A percentile compares a stretch with the other conserved stretches of the same genome.
Conservation (phyloP, 2,888 invertebrate species). For the Buathra laborator region DNA sequence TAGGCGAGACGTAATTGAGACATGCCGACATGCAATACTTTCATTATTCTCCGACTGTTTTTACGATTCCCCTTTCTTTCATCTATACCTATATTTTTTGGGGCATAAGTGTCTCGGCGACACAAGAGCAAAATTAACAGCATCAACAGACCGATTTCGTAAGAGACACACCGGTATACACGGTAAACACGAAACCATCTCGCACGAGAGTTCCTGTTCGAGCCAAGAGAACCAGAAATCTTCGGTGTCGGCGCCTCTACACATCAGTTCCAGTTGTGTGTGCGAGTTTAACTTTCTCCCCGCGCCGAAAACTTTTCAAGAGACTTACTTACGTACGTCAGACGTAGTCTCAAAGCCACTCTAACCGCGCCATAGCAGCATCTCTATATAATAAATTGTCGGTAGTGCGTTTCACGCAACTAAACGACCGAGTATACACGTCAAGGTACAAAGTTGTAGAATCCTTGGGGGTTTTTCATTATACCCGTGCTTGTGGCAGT, state of each 20-base stretch:
- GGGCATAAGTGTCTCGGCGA: conserved; percentile 14
- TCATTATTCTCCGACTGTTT: background rate
- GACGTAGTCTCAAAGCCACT: conserved; percentile 38
- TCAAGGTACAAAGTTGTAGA: conserved; percentile 30
- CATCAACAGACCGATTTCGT: conserved; percentile 30
- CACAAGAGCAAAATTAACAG: conserved; percentile 32
- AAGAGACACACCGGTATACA: conserved; percentile 27
- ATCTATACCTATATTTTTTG: conserved; percentile 2
- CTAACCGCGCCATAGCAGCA: conserved; percentile 29
- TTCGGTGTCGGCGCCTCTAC: conserved; percentile 28
- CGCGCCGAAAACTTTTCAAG: conserved; percentile 62
- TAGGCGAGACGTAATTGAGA: conserved; percentile 11
- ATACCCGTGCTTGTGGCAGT: background rate
- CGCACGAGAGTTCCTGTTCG: conserved; percentile 31
- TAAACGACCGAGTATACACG: background rate
- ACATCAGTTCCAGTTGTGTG: background rate
- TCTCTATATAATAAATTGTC: conserved; percentile 44
- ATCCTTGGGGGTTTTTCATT: conserved; percentile 15
- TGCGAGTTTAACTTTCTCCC: conserved; percentile 57
- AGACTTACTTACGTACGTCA: conserved; percentile 39
- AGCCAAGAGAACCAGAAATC: conserved; percentile 32
- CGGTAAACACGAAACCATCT: conserved; percentile 31
- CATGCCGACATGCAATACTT: background rate
- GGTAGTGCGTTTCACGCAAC: conserved; percentile 17
- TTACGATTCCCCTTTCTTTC: background rate